Conservation (phyloP, 2,797 vertebrate genomes). For the Pelobates cultripes region DNA sequence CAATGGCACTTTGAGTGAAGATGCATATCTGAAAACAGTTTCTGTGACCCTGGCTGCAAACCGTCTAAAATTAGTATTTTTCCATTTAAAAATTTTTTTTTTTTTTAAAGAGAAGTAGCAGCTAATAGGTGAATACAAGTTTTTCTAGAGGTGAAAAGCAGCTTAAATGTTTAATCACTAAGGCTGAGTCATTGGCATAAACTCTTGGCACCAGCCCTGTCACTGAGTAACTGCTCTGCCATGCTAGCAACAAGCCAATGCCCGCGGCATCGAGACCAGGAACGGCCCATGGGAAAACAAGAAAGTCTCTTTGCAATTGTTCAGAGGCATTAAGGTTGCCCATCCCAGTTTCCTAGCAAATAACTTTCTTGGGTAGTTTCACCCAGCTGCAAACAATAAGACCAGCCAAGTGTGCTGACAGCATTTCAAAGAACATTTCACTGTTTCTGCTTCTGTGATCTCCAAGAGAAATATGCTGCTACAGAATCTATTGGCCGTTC, state of each 20-base stretch:
- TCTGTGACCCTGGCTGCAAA: no score
- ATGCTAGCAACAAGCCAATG: conserved; percentile 42
- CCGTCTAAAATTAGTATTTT: no score
- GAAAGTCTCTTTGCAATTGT: conserved; percentile 37
- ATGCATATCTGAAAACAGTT: no score
- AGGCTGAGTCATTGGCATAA: conserved; percentile 49
- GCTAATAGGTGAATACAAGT: conserved; percentile 22
- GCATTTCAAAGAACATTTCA: conserved; percentile 36
- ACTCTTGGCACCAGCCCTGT: conserved; percentile 22
- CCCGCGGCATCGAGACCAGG: conserved; percentile 53
- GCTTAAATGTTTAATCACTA: conserved; percentile 38
- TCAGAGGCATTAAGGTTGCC: conserved; percentile 45
- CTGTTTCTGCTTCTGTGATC: conserved; percentile 12
- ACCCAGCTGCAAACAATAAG: conserved; percentile 26
- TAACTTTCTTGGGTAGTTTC: conserved; percentile 51
- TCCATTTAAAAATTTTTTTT: no score
- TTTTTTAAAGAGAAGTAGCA: not conserved
- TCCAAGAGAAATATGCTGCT: not conserved
- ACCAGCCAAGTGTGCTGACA: conserved; percentile 26
- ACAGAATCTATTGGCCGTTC: not conserved
- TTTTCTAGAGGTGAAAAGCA: conserved; percentile 36
- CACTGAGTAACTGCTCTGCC: conserved; percentile 43
- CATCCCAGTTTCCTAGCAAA: conserved; percentile 52
- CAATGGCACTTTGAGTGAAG: no score
- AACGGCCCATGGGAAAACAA: conserved; percentile 51